Base-by-base conservation (phyloP, 2,113 vertebrate species). In the Mustela lutreola region DNA sequence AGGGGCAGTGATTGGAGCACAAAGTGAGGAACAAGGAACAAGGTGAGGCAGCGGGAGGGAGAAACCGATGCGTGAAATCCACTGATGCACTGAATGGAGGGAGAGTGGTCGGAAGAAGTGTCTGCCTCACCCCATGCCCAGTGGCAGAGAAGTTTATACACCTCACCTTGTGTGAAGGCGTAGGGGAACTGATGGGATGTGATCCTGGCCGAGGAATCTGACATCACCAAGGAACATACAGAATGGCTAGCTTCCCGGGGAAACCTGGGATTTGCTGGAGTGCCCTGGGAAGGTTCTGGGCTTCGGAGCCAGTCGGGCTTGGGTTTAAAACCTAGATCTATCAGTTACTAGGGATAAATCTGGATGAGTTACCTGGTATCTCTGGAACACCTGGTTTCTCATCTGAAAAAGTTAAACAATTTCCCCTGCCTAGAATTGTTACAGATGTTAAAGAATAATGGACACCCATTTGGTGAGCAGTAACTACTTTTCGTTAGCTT, bases 61-160 rank as follows among this genome's bases (percentile, higher is more conserved):
- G 0, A 11, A 11, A 21, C 21, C 9, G 33, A 16, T 0, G 12
- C 4, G 0, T 11, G 16, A 21, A 19, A 26, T 4, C 36, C 45
- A n/a, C 42, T 0, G 15, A 10, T 0, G 8, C 7, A 5, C 11
- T 45, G 26, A 19, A 4, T 21, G 48, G 36, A 1, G 8, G 5
- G 15, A n/a, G 31, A 0, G 0, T 2, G 18, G 56, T 2, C 39
- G 53, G 84, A 5, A 3, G 18, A 11, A 12, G 2, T 14, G 2
- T 11, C 4, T n/a, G 42, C n/a, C 5, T 65, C 16, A 2, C 60
- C 53, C 4, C 42, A 24, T 53, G 19, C n/a, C 31, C 16, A 3
- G 78, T 11, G 1, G 42, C 86, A 24, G 5, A 0, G 18, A 36
- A 36, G 4, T 1, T 16, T 26, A 19, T 2, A 7, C 4, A 0